These are phyloP conservation scores for Agrochola macilenta DNA, from an alignment of 2,888 invertebrate genomes.

Conservation along the genomic window DNA sequence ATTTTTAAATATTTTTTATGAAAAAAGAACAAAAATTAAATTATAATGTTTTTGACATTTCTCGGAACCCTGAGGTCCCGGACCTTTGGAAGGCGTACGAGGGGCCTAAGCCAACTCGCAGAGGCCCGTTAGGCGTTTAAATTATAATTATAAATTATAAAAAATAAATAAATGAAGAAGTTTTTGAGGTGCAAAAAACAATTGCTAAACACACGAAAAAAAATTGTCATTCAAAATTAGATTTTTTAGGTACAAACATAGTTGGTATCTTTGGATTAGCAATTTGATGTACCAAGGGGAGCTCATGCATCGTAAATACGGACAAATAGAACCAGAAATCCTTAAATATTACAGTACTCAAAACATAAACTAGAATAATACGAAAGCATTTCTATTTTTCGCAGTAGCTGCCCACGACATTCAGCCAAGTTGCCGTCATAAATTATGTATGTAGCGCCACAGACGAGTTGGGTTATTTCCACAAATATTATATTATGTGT, in stretches of 20 bases:
- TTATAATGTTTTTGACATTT: no score
- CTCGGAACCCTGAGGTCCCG: no score
- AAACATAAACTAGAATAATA: conserved; percentile 33
- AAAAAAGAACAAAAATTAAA: no score
- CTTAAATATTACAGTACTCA: conserved; percentile 17
- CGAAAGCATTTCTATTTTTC: conserved; percentile 43
- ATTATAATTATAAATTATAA: no score
- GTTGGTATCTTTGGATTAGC: background rate
- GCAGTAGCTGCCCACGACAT: conserved; percentile 22
- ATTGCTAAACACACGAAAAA: background rate
- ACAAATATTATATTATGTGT: conserved; percentile 32
- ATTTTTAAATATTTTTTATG: no score
- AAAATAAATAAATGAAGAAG: no score
- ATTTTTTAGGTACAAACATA: background rate
- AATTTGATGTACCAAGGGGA: background rate
- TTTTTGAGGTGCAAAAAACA: no score
- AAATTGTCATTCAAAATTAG: background rate
- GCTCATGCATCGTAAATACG: background rate
- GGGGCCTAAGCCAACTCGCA: no score
- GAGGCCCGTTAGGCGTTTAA: no score
- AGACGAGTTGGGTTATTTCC: conserved; percentile 42
- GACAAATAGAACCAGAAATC: background rate
- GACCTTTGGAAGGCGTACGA: no score
- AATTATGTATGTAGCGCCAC: conserved; percentile 44
- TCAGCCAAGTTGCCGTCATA: conserved; percentile 34